phyloP scores from a whole-genome alignment of 2,888 invertebrate genomes.

The Parelbella ahira region DNA sequence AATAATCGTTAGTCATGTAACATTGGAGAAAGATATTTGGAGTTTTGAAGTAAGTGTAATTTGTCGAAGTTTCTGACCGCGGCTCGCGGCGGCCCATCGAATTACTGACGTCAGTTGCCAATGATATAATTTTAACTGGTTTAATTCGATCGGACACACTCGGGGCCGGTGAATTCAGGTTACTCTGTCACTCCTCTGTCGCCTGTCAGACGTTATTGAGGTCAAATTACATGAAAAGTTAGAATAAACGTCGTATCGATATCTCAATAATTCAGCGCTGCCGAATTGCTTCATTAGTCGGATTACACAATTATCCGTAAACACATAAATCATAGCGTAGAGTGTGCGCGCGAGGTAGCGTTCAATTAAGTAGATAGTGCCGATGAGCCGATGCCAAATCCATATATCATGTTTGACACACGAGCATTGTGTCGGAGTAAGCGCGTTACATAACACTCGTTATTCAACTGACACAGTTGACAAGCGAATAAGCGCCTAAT shows the following conservation, averaged over 20 bases:
- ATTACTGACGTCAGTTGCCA: constrained; percentile 64
- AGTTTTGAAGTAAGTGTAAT: no score
- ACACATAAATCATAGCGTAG: constrained; percentile 13
- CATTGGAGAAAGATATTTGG: no score
- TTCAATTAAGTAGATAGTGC: constrained; percentile 12
- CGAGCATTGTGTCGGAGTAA: constrained; percentile 31
- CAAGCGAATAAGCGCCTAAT: constrained; percentile 57
- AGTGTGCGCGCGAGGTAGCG: constrained; percentile 7
- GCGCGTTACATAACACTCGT: constrained; percentile 60
- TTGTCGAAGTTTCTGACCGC: constrained; percentile 46
- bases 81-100: constrained; percentile 58
- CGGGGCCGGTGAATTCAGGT: constrained; percentile 68
- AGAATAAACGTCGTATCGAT: no score
- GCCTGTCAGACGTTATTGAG: constrained; percentile 51
- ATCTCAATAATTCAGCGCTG: no score
- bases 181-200: constrained; percentile 53
- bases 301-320: constrained; percentile 8
- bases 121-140: constrained; percentile 77
- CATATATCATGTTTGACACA: constrained; percentile 22
- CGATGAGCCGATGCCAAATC: constrained; percentile 9
- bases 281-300: no score
- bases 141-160: constrained; percentile 71
- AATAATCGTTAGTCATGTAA: no score
- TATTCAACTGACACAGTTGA: constrained; percentile 65
- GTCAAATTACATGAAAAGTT: constrained; percentile 37